phyloP scores from a whole-genome alignment of 2,113 vertebrate species.

The Boulengeromyrus knoepffleri region DNA sequence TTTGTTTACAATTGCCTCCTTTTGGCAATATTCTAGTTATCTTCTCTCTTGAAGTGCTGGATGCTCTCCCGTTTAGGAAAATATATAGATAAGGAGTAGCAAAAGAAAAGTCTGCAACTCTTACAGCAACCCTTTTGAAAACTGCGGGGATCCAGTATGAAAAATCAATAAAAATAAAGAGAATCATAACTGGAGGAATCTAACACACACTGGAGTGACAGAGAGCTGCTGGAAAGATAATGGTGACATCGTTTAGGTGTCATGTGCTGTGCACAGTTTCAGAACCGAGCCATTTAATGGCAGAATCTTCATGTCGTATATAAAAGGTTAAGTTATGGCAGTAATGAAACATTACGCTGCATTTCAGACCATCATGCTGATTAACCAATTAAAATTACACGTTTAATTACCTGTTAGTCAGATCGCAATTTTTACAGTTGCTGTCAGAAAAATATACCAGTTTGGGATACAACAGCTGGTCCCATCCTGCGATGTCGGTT shows the following conservation, averaged over 20 bases:
- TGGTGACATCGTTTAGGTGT: not conserved
- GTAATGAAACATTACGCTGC: not conserved
- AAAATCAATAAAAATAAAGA: not conserved
- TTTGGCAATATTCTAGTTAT: constrained; percentile 8
- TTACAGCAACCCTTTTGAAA: not conserved
- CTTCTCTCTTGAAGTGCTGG: not conserved
- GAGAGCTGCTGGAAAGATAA: not conserved
- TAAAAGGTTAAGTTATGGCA: not conserved
- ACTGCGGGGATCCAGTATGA: not conserved
- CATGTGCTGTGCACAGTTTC: not conserved
- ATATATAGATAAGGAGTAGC: not conserved
- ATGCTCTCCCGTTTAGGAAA: not conserved
- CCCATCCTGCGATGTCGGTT: not conserved
- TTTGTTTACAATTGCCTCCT: not conserved
- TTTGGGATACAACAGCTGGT: not conserved
- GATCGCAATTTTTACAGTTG: not conserved
- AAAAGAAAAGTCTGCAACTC: not conserved
- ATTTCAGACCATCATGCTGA: not conserved
- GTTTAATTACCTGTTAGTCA: not conserved
- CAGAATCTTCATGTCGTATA: not conserved
- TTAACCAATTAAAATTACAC: not conserved
- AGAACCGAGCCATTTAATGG: not conserved
- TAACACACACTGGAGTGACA: not conserved
- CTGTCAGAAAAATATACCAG: not conserved
- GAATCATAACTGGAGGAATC: not conserved